Base-by-base conservation (phyloP, 2,888 invertebrate genomes). In the Xestia rhomboidea region DNA sequence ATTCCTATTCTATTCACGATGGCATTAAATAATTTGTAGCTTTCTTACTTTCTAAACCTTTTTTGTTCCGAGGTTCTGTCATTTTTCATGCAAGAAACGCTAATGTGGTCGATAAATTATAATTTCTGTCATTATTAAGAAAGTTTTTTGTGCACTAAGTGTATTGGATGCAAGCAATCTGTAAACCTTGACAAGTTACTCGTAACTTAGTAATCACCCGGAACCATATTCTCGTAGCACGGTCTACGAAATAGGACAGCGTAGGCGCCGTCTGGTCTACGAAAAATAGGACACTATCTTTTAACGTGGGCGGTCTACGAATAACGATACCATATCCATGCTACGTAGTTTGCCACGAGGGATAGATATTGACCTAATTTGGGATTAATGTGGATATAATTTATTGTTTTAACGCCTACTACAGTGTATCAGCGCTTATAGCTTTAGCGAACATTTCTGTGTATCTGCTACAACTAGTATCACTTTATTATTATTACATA, bases 41-140 rank as follows among this genome's bases (percentile, higher is more conserved):
- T 82, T 76, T 79, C 72, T 54, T 68, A 82, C 86, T 88, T 88
- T 88, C 86, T 88, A 88, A 79, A 69, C 66, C 27, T 63, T 70
- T 66, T 68, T 83, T 81, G 76, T 85, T 54, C 30, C 30, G 27
- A 30, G 70, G 27, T n/a, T 68, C 57, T 62, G 51, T 34, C 69
- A 79, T 82, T 72, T 82, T 85, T 85, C 77, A 77, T 78, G 60
- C 68, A 60, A 69, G 73, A 67, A 38, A 30, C 77, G 76, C 82
- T 73, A 69, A 84, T 71, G 74, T 38, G 24, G 71, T 57, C 78
- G 13, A 85, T 85, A 78, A 82, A 82, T 78, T 68, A 73, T 66
- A 62, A 76, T 73, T 82, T 70, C 24, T 60, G 63, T 64, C 44
- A 64, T 44, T 68, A 76, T 83, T 60, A 62, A 46, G 63, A 84